Percentiles rank a stretch among this genome's conserved stretches.
Evolutionary conservation across 2,797 vertebrate species (phyloP).

Genomic region (Paedocypris micromegethes): DNA sequence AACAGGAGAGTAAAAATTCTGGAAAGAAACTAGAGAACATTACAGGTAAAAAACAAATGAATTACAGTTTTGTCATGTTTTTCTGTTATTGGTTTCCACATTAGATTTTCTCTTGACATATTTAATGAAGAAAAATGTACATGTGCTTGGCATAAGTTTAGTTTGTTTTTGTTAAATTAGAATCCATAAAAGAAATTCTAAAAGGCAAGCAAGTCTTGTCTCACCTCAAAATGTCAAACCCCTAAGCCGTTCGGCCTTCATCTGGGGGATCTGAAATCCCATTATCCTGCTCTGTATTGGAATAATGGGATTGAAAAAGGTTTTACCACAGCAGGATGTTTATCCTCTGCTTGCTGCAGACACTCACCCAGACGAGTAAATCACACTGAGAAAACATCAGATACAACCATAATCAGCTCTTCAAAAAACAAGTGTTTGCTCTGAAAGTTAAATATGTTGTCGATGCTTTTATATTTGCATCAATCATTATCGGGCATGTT

Average conservation of each 20-base stretch:
- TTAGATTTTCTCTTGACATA: too few species aligned
- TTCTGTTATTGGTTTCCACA: too few species aligned
- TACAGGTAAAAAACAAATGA: conserved; percentile 65
- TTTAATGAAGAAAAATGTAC: too few species aligned
- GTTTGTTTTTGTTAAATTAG: too few species aligned
- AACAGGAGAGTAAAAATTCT: conserved; percentile 79
- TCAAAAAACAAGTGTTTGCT: too few species aligned
- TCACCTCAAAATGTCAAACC: too few species aligned
- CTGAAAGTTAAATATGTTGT: background rate
- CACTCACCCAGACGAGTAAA: conserved; percentile 8
- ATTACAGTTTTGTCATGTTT: too few species aligned
- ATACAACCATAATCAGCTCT: background rate
- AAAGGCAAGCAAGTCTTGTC: background rate
- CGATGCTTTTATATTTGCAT: background rate
- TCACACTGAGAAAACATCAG: background rate
- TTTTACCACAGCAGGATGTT: conserved; percentile 49
- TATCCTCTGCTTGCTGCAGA: conserved; percentile 45
- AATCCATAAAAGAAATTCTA: background rate
- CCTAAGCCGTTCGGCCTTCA: background rate
- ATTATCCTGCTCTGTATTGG: conserved; percentile 49
- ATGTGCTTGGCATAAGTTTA: too few species aligned
- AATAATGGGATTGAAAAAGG: conserved; percentile 67
- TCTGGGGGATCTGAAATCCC: conserved; percentile 39
- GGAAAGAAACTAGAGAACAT: conserved; percentile 73
- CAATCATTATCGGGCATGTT: background rate